Evolutionary conservation across 2,888 invertebrate species (phyloP).

Genomic region (Luperina nickerlii): DNA sequence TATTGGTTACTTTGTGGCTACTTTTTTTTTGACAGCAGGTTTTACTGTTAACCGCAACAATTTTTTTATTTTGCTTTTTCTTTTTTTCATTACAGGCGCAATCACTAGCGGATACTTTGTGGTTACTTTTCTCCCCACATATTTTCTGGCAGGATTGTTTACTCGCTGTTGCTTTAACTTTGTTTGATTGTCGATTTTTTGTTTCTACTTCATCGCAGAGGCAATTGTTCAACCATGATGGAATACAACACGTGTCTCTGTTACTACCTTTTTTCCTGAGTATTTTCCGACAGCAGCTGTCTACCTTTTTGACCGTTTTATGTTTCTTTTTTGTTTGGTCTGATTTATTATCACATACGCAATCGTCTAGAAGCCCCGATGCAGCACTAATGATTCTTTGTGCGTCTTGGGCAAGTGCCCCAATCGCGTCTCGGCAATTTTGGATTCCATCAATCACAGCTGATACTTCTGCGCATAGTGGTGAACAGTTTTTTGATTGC

Average conservation of each 20-base stretch:
- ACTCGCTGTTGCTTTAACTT: background rate
- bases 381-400: background rate
- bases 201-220: background rate
- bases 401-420: constrained; percentile 19
- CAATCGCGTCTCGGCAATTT: constrained; percentile 14
- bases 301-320: background rate
- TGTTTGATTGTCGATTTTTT: background rate
- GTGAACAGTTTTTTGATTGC: background rate
- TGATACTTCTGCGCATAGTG: constrained; percentile 17
- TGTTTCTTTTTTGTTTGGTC: background rate
- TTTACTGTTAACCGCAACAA: background rate
- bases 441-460: constrained; percentile 16
- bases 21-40: background rate
- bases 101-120: background rate
- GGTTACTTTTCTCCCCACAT: background rate
- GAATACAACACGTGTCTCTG: background rate
- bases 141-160: background rate
- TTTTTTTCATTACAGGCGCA: background rate
- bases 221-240: background rate
- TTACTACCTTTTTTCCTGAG: background rate
- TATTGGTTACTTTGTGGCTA: background rate
- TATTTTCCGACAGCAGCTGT: background rate
- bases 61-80: background rate
- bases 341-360: background rate
- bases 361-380: constrained; percentile 15